Evolutionary conservation across 2,797 vertebrate genomes (phyloP).

Genomic region (Poecile montanus): DNA sequence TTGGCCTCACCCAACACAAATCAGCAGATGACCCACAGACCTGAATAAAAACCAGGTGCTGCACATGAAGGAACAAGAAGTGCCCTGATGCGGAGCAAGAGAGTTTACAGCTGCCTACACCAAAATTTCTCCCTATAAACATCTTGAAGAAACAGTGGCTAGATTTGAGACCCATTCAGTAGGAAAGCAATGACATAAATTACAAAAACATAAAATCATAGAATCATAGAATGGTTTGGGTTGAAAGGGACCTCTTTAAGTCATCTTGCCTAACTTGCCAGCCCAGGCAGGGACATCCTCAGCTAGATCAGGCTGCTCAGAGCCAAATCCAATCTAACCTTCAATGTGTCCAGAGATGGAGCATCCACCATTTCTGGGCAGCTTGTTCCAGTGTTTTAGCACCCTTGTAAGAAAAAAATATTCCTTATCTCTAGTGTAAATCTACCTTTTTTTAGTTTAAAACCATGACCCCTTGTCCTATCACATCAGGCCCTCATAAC

Average conservation of each 20-base stretch:
- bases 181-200: not conserved
- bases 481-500: not conserved
- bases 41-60: not conserved
- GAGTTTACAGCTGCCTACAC: not conserved
- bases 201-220: not conserved
- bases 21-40: not conserved
- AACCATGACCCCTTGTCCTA: not conserved
- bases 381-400: not conserved
- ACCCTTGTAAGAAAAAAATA: not conserved
- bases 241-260: not conserved
- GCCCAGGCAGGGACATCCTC: not conserved
- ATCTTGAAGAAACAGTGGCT: not conserved
- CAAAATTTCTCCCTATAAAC: not conserved
- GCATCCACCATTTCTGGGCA: not conserved
- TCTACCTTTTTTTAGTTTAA: not conserved
- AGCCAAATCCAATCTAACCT: not conserved
- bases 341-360: not conserved
- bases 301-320: not conserved
- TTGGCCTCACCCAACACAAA: not conserved
- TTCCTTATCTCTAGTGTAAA: not conserved
- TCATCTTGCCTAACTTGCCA: accelerated
- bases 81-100: not conserved
- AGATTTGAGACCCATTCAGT: not conserved
- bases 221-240: not conserved
- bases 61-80: not conserved